A percentile compares a stretch with the other conserved stretches of the same genome.
Conservation (phyloP, 92 coral and sea anemone genomes). For the Umimayanthus chanpuru region DNA sequence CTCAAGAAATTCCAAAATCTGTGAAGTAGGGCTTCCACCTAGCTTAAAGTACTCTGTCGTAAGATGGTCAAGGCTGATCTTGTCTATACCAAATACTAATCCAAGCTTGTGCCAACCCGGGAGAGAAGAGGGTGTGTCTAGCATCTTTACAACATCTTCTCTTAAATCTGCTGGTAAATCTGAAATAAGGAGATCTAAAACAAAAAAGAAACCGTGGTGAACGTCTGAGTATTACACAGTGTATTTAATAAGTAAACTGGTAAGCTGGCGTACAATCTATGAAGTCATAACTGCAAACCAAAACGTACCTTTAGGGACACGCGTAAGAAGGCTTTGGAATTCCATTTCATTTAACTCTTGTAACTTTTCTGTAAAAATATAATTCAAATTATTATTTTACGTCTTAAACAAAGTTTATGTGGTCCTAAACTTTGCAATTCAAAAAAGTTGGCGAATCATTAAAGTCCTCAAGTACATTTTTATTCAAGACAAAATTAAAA, state of each 20-base stretch:
- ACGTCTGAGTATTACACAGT: neutral
- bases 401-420: no score
- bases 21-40: constrained; percentile 19
- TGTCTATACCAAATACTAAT: constrained; percentile 7
- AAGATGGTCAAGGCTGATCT: neutral
- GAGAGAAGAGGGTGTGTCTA: constrained; percentile 8
- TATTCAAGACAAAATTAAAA: no score
- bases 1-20: neutral
- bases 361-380: neutral
- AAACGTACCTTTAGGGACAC: neutral
- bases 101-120: constrained; percentile 21
- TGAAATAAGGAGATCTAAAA: neutral
- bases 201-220: neutral
- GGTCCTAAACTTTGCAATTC: no score
- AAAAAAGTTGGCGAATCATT: no score
- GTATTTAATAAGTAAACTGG: neutral
- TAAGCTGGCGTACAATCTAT: neutral
- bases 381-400: no score
- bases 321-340: neutral
- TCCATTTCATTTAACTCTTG: neutral
- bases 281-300: neutral
- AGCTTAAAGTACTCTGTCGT: neutral
- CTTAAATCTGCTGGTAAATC: neutral
- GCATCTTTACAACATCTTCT: neutral
- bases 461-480: no score